Conservation (phyloP, 2,888 invertebrate genomes). For the Ophioninae sp. region DNA sequence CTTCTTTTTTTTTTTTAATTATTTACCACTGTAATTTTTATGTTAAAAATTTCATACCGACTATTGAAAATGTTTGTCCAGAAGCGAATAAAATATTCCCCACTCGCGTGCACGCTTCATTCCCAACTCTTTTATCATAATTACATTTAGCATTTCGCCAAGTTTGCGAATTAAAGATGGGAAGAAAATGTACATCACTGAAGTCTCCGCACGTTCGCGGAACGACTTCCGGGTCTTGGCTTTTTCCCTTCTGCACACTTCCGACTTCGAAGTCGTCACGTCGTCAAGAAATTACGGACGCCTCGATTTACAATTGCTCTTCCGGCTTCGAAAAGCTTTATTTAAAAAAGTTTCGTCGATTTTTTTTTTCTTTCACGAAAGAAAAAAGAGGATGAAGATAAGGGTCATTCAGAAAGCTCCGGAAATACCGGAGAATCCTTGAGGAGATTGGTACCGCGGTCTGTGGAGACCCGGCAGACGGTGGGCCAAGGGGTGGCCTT, state of each 20-base stretch:
- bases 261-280: not conserved
- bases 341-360: constrained; percentile 24
- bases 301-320: constrained; percentile 24
- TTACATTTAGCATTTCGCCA: no score
- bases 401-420: constrained; percentile 21
- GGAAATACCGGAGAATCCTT: constrained; percentile 33
- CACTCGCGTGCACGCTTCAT: no score
- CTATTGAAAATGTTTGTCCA: no score
- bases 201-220: constrained; percentile 16
- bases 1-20: no score
- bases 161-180: no score
- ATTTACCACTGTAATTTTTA: no score
- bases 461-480: constrained; percentile 26
- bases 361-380: constrained; percentile 29
- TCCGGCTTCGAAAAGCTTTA: constrained; percentile 21
- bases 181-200: constrained; percentile 7
- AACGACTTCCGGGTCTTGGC: constrained; percentile 24
- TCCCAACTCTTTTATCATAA: no score
- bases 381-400: constrained; percentile 21
- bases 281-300: constrained; percentile 21
- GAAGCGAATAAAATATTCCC: no score
- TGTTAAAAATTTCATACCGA: no score
- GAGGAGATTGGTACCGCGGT: constrained; percentile 36
- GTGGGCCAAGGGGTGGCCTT: constrained; percentile 31
- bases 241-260: constrained; percentile 1